Evolutionary conservation across 35 echinoderm and acorn worm genomes (phyloP).

Genomic region (Lytechinus variegatus): DNA sequence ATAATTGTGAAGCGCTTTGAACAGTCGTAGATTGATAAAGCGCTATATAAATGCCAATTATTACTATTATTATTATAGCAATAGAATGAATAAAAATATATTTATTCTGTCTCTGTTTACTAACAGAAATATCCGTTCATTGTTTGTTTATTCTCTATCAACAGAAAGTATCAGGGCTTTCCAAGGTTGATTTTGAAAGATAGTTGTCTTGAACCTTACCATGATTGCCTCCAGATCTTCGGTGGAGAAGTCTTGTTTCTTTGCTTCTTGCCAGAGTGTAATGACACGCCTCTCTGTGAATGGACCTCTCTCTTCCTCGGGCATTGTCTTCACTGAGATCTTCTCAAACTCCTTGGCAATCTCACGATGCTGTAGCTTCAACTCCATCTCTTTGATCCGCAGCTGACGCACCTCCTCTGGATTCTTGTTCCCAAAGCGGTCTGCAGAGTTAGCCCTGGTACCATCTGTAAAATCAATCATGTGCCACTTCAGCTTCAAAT

Average conservation of each 20-base stretch:
- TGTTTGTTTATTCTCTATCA: no score
- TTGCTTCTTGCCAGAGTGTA: conserved; percentile 79
- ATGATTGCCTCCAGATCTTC: conserved; percentile 76
- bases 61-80: no score
- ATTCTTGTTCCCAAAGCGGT: neutral
- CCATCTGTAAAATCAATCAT: neutral
- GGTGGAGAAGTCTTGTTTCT: conserved; percentile 64
- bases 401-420: neutral
- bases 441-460: neutral
- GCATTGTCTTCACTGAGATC: conserved; percentile 64
- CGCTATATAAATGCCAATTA: no score
- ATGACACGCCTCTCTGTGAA: conserved; percentile 81
- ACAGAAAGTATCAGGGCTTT: no score
- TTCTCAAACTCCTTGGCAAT: conserved; percentile 73
- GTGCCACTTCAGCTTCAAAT: neutral
- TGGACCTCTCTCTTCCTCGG: conserved; percentile 66
- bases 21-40: no score
- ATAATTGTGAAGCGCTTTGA: no score
- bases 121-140: no score
- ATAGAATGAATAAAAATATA: no score
- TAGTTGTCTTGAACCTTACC: conserved; percentile 27
- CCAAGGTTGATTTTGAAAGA: no score
- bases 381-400: conserved; percentile 66
- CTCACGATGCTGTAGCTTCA: conserved; percentile 82
- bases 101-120: no score